phyloP scores from a whole-genome alignment of 2,113 vertebrate genomes.

The Fulmarus glacialis region DNA sequence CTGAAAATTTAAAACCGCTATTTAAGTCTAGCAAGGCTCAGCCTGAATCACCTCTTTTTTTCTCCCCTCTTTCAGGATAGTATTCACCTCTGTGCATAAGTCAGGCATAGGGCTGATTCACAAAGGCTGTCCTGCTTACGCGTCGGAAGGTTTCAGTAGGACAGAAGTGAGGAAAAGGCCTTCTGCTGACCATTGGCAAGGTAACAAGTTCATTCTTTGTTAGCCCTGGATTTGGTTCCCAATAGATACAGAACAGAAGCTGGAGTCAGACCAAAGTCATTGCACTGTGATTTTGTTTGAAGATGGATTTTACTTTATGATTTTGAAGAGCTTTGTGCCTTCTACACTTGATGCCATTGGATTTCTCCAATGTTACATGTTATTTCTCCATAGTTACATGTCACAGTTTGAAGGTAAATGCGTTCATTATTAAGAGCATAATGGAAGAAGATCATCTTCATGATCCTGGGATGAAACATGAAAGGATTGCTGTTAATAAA shows the following conservation, averaged over 20 bases:
- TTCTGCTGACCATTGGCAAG: background rate
- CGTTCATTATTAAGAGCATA: conserved; percentile 9
- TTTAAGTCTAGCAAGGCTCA: background rate
- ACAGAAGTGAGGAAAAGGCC: background rate
- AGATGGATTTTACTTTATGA: conserved; percentile 21
- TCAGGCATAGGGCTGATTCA: background rate
- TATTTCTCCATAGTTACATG: conserved; percentile 41
- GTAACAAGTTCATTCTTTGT: background rate
- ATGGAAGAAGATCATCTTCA: conserved; percentile 31
- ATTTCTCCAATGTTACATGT: conserved; percentile 39
- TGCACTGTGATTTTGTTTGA: conserved; percentile 34
- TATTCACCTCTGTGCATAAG: background rate
- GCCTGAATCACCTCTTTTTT: background rate
- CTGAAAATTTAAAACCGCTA: background rate
- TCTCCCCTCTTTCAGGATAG: background rate
- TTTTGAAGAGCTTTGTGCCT: conserved; percentile 40
- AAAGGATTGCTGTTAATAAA: background rate
- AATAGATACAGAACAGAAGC: background rate
- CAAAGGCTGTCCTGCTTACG: background rate
- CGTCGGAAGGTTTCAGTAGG: fast-evolving
- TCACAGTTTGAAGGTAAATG: conserved; percentile 34
- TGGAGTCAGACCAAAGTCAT: conserved; percentile 34
- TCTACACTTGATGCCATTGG: background rate
- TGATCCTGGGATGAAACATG: background rate
- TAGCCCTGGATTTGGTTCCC: conserved; percentile 30